These are phyloP conservation scores for Brachionus plicatilis DNA, from an alignment of 1,140 invertebrate species.

Conservation along the genomic window DNA sequence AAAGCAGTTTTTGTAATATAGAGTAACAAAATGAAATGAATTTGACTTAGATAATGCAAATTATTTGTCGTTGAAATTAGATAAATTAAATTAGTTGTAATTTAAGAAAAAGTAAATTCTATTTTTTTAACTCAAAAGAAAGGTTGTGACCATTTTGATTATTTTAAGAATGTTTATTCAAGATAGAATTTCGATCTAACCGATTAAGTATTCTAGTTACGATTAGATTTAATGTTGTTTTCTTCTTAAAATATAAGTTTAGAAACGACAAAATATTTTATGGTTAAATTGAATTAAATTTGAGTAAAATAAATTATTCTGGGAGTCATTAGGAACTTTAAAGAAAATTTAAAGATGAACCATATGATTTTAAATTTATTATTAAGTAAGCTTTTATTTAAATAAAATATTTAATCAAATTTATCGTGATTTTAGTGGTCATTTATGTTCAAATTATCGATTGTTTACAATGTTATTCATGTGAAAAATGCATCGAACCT, in stretches of 20 bases:
- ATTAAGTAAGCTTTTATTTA: neutral
- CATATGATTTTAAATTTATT: neutral
- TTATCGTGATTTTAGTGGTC: neutral
- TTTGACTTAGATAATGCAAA: neutral
- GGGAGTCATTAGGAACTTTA: too few species aligned
- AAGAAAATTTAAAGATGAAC: too few species aligned
- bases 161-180: neutral
- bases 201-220: neutral
- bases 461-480: conserved; percentile 37
- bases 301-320: too few species aligned
- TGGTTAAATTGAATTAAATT: too few species aligned
- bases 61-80: neutral
- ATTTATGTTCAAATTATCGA: neutral
- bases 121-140: neutral
- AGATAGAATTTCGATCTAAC: neutral
- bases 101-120: neutral
- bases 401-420: neutral
- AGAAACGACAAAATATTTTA: neutral
- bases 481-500: conserved; percentile 29
- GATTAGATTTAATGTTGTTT: neutral
- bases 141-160: neutral
- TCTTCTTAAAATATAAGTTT: neutral
- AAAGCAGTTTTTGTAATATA: neutral
- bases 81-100: neutral
- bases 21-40: neutral